Evolutionary conservation across 2,113 vertebrate species (phyloP).

Genomic region (Tupaia chinensis): DNA sequence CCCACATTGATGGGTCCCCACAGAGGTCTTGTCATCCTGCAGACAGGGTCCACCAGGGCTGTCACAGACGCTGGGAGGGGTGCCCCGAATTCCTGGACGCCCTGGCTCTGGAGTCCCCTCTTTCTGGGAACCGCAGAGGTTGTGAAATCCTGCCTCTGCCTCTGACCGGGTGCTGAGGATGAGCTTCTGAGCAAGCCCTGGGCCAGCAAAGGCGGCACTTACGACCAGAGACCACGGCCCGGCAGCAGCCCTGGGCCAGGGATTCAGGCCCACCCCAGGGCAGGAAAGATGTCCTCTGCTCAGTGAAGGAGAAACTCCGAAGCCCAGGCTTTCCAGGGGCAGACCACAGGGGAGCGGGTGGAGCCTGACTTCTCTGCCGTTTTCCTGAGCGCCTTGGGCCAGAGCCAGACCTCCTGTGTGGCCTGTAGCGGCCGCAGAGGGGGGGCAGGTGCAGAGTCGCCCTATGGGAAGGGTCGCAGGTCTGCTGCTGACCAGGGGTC

Average conservation of each 20-base stretch:
- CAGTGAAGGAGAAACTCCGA: fast-evolving
- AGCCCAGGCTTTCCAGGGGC: neutral
- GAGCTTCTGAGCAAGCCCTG: fast-evolving
- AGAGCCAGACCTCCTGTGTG: neutral
- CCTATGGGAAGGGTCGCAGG: neutral
- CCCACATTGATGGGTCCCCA: neutral
- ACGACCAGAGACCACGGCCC: fast-evolving
- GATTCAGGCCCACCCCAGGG: fast-evolving
- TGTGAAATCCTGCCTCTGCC: neutral
- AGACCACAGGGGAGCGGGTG: neutral
- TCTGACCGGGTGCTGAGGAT: neutral
- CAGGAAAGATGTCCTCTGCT: neutral
- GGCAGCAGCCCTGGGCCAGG: fast-evolving
- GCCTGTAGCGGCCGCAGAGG: neutral
- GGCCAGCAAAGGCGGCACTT: fast-evolving
- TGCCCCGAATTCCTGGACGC: neutral
- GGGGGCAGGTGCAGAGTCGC: neutral
- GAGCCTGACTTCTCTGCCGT: neutral
- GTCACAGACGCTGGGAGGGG: neutral
- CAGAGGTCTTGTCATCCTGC: neutral
- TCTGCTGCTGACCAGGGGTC: fast-evolving
- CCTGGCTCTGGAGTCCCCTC: no score
- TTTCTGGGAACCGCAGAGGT: neutral
- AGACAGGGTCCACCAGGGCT: fast-evolving
- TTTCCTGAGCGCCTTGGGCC: fast-evolving